Evolutionary conservation across 2,113 vertebrate species (phyloP), one percentile per base, ranked within the genome.

Genomic region (Natator depressus): DNA sequence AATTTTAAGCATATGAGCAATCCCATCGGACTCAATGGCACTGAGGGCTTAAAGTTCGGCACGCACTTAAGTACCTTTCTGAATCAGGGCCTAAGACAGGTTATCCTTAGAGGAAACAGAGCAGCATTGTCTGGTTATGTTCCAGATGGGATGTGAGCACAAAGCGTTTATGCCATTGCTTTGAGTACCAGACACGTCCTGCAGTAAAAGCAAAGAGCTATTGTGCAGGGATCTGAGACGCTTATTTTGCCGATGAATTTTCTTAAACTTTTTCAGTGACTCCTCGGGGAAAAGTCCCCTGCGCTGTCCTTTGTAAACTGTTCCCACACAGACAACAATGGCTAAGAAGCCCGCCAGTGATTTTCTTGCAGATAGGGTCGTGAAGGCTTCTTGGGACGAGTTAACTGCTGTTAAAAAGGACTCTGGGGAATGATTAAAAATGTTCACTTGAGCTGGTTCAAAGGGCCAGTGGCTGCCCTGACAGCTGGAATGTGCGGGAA

Each of bases 401-500:
- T 87, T 80, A 83, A 65, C 79, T 89, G 91, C 88, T 89, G 20
- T 24, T 31, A 87, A 79, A 94, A 42, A 88, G 50, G 62, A 17
- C 93, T 93, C 59, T 1, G 22, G 92, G 93, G 95, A 91, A 89
- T 8, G 14, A 92, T 92, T 81, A 92, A 91, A 97, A 97, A 87
- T 78, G n/a, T 82, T 86, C 79, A 78, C 13, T 5, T 47, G 7
- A 90, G 90, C 50, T 76, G 81, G 57, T 88, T 96, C 83, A 87
- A 80, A 46, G 84, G 91, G 88, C 35, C 89, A 90, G 2, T 94
- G 90, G 59, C 84, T 93, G 88, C 82, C 51, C 88, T 87, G 91
- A 95, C 94, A 93, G 84, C 35, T 90, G 96, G 95, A 95, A 97
- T 78, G 76, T 54, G 89, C 46, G 51, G 90, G 93, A 95, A 96